These are phyloP conservation scores for Minunthozetes semirufus DNA, from an alignment of 2,888 invertebrate species.

Conservation along the genomic window DNA sequence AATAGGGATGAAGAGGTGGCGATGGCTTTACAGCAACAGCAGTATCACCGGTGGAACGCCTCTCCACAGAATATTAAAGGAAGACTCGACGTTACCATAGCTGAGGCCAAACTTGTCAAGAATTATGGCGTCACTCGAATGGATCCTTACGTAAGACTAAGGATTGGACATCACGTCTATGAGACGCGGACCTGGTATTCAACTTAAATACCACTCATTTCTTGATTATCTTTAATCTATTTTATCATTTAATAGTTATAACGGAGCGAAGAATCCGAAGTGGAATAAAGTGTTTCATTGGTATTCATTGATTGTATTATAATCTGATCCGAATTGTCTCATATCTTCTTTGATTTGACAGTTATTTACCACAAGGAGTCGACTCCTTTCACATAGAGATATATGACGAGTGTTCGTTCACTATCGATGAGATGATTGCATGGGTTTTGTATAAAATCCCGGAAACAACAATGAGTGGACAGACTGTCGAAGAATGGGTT, in stretches of 20 bases:
- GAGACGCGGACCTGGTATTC: constrained; percentile 56
- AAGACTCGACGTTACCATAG: constrained; percentile 37
- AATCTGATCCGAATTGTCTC: background rate
- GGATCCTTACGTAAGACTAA: constrained; percentile 89
- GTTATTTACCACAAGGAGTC: constrained; percentile 78
- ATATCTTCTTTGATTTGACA: constrained; percentile 47
- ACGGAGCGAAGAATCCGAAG: constrained; percentile 86
- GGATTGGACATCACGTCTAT: constrained; percentile 87
- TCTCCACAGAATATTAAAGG: constrained; percentile 30
- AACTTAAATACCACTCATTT: background rate
- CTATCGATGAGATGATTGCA: constrained; percentile 89
- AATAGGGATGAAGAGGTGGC: constrained; percentile 69
- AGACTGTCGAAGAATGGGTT: constrained; percentile 93
- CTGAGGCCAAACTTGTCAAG: constrained; percentile 75
- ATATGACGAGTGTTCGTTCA: constrained; percentile 93
- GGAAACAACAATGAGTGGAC: constrained; percentile 67
- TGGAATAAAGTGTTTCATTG: constrained; percentile 94
- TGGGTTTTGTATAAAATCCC: constrained; percentile 88
- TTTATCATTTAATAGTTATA: constrained; percentile 57
- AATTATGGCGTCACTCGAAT: constrained; percentile 91
- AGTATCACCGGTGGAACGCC: constrained; percentile 22
- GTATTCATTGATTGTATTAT: constrained; percentile 52
- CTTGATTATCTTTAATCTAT: background rate
- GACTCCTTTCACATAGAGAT: constrained; percentile 84
- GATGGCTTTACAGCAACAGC: constrained; percentile 49